These are phyloP conservation scores for Oceanites oceanicus DNA, from an alignment of 2,113 vertebrate species.

Conservation along the genomic window DNA sequence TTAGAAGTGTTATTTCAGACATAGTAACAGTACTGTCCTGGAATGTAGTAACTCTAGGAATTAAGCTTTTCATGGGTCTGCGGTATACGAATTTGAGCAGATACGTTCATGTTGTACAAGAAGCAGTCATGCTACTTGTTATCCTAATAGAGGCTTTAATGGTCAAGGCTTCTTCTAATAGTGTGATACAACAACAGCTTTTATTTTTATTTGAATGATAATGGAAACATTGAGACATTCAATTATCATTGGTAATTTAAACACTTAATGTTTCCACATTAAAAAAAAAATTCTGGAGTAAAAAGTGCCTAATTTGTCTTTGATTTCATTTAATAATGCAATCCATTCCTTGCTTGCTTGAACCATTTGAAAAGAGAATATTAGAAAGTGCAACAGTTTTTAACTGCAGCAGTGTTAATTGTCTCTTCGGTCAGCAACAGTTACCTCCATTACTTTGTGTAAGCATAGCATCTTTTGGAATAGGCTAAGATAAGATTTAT, in stretches of 20 bases:
- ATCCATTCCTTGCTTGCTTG: neutral
- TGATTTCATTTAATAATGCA: neutral
- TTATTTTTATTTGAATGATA: neutral
- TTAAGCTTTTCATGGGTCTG: neutral
- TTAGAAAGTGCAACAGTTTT: neutral
- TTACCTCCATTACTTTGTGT: neutral
- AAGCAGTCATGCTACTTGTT: neutral
- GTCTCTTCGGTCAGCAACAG: neutral
- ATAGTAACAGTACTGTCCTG: neutral
- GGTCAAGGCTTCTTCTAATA: neutral
- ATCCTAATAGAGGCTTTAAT: neutral
- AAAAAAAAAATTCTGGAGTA: neutral
- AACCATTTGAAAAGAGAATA: neutral
- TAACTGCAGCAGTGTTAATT: neutral
- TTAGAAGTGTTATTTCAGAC: neutral
- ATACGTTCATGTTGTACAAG: neutral
- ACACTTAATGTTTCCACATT: neutral
- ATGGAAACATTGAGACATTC: neutral
- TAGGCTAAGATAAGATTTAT: neutral
- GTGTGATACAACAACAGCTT: neutral
- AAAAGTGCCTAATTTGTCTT: neutral
- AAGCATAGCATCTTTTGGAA: neutral
- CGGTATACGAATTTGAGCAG: neutral
- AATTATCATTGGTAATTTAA: neutral
- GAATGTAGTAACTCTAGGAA: neutral